Percentiles rank a stretch among this genome's conserved stretches.
Evolutionary conservation across 2,797 vertebrate genomes (phyloP).

Genomic region (Fistularia tabacaria): DNA sequence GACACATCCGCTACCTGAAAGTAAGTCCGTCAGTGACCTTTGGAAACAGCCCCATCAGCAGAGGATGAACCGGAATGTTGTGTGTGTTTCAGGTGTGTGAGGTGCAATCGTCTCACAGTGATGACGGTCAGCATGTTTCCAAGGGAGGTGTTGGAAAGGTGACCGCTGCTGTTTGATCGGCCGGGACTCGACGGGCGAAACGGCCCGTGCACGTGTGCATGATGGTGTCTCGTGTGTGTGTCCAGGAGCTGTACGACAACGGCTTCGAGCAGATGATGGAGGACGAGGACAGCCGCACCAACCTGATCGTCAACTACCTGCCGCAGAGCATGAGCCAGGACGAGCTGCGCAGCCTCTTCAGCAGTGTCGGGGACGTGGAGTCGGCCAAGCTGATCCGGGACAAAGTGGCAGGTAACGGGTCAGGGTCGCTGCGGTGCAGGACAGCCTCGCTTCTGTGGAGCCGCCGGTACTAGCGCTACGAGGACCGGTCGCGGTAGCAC

Average conservation of each 20-base stretch:
- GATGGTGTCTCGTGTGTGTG: background rate
- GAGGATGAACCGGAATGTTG: background rate
- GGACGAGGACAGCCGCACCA: conserved; percentile 91
- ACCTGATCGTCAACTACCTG: conserved; percentile 97
- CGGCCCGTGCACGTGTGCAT: background rate
- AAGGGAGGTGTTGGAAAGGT: conserved; percentile 63
- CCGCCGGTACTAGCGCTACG: too few species aligned
- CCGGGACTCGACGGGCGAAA: background rate
- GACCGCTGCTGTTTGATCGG: conserved; percentile 4
- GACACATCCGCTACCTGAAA: conserved; percentile 79
- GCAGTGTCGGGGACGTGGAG: conserved; percentile 93
- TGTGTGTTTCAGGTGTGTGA: conserved; percentile 73
- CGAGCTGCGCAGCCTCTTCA: conserved; percentile 91
- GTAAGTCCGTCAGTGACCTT: conserved; percentile 42
- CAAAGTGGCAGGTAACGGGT: conserved; percentile 91
- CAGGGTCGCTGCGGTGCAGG: too few species aligned
- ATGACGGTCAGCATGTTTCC: conserved; percentile 63
- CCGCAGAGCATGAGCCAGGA: conserved; percentile 99
- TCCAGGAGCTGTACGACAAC: conserved; percentile 77
- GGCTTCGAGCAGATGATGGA: conserved; percentile 92
- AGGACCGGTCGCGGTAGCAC: too few species aligned
- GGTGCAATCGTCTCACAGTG: conserved; percentile 73
- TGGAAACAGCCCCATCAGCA: background rate
- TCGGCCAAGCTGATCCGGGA: conserved; percentile 96
- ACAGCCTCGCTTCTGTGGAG: too few species aligned